These are phyloP conservation scores for Pelobates fuscus DNA, from an alignment of 2,113 vertebrate species.

Conservation along the genomic window DNA sequence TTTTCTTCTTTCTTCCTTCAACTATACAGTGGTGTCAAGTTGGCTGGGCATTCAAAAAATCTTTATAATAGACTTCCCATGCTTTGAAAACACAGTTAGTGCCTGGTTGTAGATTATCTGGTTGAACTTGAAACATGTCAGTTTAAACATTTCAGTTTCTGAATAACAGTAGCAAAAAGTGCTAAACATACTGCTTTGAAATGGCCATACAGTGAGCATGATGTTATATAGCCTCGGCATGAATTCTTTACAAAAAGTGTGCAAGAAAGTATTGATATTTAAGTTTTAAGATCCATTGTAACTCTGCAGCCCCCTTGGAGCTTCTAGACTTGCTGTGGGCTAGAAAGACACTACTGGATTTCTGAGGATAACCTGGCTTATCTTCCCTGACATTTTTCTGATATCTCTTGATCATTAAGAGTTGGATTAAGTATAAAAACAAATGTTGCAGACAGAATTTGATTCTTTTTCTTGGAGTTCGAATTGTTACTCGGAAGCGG, in stretches of 20 bases:
- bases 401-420: slow-evolving; percentile 55
- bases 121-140: no score
- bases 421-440: slow-evolving; percentile 52
- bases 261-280: slow-evolving; percentile 42
- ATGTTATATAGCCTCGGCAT: background rate
- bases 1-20: no score
- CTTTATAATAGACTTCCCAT: no score
- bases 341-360: background rate
- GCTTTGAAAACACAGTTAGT: no score
- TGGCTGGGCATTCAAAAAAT: no score
- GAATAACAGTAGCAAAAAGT: no score
- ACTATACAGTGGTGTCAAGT: no score
- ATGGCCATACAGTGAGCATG: no score
- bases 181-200: no score
- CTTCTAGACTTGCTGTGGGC: slow-evolving; percentile 51
- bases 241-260: slow-evolving; percentile 4
- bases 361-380: slow-evolving; percentile 56
- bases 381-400: slow-evolving; percentile 54
- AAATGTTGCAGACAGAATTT: slow-evolving; percentile 49
- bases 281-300: slow-evolving; percentile 49
- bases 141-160: no score
- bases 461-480: slow-evolving; percentile 53
- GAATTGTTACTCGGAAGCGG: slow-evolving; percentile 54
- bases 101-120: no score
- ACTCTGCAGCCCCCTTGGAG: slow-evolving; percentile 32